Evolutionary conservation across 2,888 invertebrate species (phyloP).

Genomic region (Oeneis ivallda): DNA sequence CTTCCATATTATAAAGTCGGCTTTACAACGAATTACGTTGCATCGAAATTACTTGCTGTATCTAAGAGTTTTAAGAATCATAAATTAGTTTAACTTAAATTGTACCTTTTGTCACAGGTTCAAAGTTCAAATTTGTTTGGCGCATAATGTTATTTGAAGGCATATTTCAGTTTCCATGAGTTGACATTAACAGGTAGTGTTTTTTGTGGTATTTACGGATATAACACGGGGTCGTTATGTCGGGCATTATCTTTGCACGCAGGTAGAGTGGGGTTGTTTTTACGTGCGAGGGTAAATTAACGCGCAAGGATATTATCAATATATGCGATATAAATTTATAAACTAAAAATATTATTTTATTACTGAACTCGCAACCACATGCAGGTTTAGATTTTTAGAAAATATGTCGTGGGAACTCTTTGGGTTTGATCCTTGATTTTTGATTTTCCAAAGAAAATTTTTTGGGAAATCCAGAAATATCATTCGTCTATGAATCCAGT

Average conservation of each 20-base stretch:
- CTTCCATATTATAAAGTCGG: conserved; percentile 20
- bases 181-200: conserved; percentile 64
- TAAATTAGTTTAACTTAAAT: neutral
- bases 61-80: conserved; percentile 10
- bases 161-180: conserved; percentile 36
- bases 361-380: too few relatives aligned
- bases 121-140: conserved; percentile 12
- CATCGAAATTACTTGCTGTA: conserved; percentile 19
- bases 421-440: too few relatives aligned
- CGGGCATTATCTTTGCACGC: conserved; percentile 51
- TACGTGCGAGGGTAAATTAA: conserved; percentile 23
- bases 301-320: conserved; percentile 2
- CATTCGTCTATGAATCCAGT: too few relatives aligned
- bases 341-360: too few relatives aligned
- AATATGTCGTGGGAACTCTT: too few relatives aligned
- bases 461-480: too few relatives aligned
- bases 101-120: neutral
- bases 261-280: conserved; percentile 38
- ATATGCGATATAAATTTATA: neutral
- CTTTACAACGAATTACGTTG: conserved; percentile 17
- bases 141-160: conserved; percentile 17
- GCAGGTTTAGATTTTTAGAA: too few relatives aligned
- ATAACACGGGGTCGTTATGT: conserved; percentile 61
- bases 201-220: conserved; percentile 64
- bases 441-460: too few relatives aligned